These are phyloP conservation scores for Odontomyia ornata DNA, from an alignment of 2,888 invertebrate species.

Conservation along the genomic window DNA sequence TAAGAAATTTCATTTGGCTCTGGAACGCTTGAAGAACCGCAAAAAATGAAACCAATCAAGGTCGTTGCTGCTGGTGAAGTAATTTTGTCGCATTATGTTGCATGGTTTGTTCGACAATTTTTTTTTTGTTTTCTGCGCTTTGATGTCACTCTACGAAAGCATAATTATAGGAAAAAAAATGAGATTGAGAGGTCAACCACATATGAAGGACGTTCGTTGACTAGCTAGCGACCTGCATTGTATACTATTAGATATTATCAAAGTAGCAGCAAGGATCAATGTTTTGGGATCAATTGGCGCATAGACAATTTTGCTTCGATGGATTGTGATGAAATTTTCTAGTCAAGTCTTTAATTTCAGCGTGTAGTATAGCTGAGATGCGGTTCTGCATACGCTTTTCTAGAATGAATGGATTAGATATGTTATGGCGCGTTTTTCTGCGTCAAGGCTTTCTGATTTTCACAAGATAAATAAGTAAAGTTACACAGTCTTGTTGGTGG, in stretches of 20 bases:
- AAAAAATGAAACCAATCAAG: slow-evolving; percentile 10
- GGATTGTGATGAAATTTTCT: not conserved
- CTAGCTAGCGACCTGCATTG: not conserved
- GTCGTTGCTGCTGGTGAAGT: slow-evolving; percentile 3
- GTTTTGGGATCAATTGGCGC: slow-evolving; percentile 5
- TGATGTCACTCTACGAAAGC: not conserved
- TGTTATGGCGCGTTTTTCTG: not conserved
- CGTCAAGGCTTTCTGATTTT: slow-evolving; percentile 4
- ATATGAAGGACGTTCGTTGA: slow-evolving; percentile 25
- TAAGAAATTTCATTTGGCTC: slow-evolving; percentile 1
- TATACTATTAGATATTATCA: no score
- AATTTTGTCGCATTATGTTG: slow-evolving; percentile 2
- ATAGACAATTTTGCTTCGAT: slow-evolving; percentile 1
- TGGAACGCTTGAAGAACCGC: not conserved
- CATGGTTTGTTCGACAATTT: not conserved
- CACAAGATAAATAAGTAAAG: not conserved
- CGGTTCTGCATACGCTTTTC: not conserved
- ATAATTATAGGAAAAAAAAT: not conserved
- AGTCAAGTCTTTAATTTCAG: no score
- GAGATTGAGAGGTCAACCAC: not conserved
- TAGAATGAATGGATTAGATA: not conserved
- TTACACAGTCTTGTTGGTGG: not conserved
- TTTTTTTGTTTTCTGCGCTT: not conserved
- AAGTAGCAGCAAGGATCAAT: slow-evolving; percentile 10
- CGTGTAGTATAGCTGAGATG: no score